phyloP scores from a whole-genome alignment of 2,113 vertebrate genomes.

The Anthoscopus minutus region DNA sequence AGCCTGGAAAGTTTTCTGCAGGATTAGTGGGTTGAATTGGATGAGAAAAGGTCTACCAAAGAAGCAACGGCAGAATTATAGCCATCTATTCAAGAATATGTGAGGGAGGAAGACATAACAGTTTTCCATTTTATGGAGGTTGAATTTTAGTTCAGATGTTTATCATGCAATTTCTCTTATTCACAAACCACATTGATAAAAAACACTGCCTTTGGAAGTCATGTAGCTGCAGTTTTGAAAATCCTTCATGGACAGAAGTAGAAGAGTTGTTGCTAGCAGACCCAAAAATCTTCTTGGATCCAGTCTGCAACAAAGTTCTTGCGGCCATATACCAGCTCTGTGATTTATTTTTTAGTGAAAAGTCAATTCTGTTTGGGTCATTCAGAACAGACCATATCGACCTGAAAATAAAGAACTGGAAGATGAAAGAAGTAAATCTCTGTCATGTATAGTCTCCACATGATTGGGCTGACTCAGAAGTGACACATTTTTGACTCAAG shows the following conservation, averaged over 20 bases:
- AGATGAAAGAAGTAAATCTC: not conserved
- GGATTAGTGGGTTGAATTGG: not conserved
- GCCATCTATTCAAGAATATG: not conserved
- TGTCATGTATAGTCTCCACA: not conserved
- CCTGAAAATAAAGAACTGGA: not conserved
- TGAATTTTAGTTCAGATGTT: not conserved
- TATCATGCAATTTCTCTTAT: not conserved
- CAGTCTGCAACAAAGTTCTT: not conserved
- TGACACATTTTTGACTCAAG: not conserved
- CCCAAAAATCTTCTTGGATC: not conserved
- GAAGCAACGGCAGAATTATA: not conserved
- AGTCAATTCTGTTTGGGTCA: not conserved
- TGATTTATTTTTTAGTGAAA: not conserved
- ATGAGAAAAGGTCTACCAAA: not conserved
- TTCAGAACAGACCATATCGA: not conserved
- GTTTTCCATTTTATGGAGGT: not conserved
- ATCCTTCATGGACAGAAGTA: not conserved
- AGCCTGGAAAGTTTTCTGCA: not conserved
- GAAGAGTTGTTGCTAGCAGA: not conserved
- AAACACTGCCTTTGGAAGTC: not conserved
- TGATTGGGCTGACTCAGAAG: not conserved
- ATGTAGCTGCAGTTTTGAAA: not conserved
- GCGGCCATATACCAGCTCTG: not conserved
- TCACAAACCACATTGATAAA: not conserved
- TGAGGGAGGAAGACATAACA: not conserved